Percentiles rank a stretch among this genome's conserved stretches.
Evolutionary conservation across 2,113 vertebrate genomes (phyloP).

Genomic region (Elephas maximus): DNA sequence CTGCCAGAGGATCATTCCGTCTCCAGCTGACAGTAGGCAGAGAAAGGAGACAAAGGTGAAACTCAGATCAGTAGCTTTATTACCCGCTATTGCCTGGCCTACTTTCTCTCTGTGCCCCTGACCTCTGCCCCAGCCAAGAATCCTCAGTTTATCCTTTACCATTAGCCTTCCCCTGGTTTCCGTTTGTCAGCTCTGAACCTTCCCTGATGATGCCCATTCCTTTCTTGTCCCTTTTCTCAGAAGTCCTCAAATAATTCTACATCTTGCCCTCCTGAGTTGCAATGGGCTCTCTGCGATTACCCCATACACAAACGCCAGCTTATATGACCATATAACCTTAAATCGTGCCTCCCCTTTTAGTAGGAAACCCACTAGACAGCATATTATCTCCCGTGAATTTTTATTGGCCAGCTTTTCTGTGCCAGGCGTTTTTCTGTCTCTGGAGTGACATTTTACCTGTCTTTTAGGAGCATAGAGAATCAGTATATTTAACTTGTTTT

Average conservation of each 20-base stretch:
- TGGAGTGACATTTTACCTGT: not conserved
- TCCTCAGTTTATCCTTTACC: not conserved
- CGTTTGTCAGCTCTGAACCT: not conserved
- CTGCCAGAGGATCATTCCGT: not conserved
- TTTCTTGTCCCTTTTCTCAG: not conserved
- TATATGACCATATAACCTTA: not conserved
- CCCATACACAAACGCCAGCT: not conserved
- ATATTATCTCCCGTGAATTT: not conserved
- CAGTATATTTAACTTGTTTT: constrained; percentile 25
- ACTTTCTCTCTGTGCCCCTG: constrained; percentile 63
- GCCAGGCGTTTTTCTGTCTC: not conserved
- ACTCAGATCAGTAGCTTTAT: constrained; percentile 64
- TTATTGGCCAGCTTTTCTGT: not conserved
- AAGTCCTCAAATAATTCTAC: not conserved
- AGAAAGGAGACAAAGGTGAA: constrained; percentile 33
- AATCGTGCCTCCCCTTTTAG: accelerated
- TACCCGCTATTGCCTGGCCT: not conserved
- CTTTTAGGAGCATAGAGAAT: constrained; percentile 54
- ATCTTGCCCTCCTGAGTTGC: not conserved
- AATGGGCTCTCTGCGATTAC: not conserved
- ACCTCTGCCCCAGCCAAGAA: constrained; percentile 55
- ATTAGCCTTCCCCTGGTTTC: not conserved
- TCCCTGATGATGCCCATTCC: not conserved
- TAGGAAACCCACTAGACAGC: not conserved
- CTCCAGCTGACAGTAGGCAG: constrained; percentile 13